Evolutionary conservation across 2,797 vertebrate genomes (phyloP).

Genomic region (Passerculus sandwichensis): DNA sequence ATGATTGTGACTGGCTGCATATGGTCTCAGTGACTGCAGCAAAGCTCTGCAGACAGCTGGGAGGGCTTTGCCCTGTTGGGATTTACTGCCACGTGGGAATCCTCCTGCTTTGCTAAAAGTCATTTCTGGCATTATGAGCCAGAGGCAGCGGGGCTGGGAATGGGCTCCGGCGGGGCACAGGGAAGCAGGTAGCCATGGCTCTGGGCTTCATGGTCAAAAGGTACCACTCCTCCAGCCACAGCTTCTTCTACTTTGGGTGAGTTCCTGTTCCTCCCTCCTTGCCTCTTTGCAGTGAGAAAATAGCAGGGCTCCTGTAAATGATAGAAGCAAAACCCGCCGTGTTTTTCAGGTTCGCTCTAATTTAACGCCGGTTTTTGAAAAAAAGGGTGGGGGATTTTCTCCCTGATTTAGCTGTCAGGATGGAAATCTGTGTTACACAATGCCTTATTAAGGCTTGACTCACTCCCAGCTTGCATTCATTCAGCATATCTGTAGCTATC

Average conservation of each 20-base stretch:
- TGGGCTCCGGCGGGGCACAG: not conserved
- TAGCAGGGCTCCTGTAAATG: not conserved
- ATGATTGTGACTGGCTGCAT: slow-evolving; percentile 5
- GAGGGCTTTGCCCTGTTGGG: slow-evolving; percentile 72
- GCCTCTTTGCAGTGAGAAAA: not conserved
- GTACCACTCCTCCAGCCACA: slow-evolving; percentile 38
- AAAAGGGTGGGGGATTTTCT: slow-evolving; percentile 8
- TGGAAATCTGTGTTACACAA: slow-evolving; percentile 37
- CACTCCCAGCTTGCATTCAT: not conserved
- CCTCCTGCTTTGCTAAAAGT: slow-evolving; percentile 70
- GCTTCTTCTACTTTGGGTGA: slow-evolving; percentile 70
- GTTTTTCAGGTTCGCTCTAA: not conserved
- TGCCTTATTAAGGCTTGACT: not conserved
- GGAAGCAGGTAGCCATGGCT: slow-evolving; percentile 60
- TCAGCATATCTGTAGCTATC: not conserved
- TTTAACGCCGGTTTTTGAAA: not conserved
- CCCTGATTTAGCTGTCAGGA: not conserved
- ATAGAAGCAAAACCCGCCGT: not conserved
- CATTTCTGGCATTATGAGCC: slow-evolving; percentile 67
- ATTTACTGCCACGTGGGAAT: slow-evolving; percentile 76
- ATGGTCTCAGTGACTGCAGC: not conserved
- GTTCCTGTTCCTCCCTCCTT: not conserved
- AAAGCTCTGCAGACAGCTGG: slow-evolving; percentile 73
- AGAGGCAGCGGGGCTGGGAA: not conserved
- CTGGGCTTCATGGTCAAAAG: slow-evolving; percentile 68